These are phyloP conservation scores for Clivina fossor DNA, from an alignment of 2,888 invertebrate species.

Conservation along the genomic window DNA sequence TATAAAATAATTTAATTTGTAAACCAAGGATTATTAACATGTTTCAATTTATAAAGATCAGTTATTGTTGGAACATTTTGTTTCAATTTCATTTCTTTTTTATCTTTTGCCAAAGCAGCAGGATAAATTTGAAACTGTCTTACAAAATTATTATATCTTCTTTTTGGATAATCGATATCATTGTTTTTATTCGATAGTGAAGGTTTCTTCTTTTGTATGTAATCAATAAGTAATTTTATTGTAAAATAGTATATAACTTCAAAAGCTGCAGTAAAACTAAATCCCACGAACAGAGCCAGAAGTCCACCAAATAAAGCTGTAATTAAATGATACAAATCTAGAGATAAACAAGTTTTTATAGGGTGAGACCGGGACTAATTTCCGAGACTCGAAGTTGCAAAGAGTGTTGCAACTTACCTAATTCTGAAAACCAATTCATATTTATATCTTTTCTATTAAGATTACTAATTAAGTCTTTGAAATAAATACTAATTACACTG, in stretches of 20 bases:
- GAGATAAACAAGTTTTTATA: no score
- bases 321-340: no score
- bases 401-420: slow-evolving; percentile 56
- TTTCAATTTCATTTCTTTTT: not conserved
- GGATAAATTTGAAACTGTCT: not conserved
- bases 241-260: slow-evolving; percentile 66
- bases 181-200: slow-evolving; percentile 2
- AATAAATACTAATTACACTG: slow-evolving; percentile 65
- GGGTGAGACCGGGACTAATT: not conserved
- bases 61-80: slow-evolving; percentile 13
- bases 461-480: slow-evolving; percentile 67
- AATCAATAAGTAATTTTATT: slow-evolving; percentile 51
- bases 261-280: slow-evolving; percentile 68
- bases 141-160: not conserved
- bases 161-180: slow-evolving; percentile 2
- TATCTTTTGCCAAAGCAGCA: not conserved
- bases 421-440: slow-evolving; percentile 69
- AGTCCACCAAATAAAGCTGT: slow-evolving; percentile 72
- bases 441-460: slow-evolving; percentile 66
- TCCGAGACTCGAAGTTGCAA: not conserved
- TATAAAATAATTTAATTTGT: slow-evolving; percentile 10
- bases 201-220: no score
- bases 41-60: slow-evolving; percentile 10
- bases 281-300: slow-evolving; percentile 68
- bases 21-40: slow-evolving; percentile 20